Evolutionary conservation across 2,797 vertebrate species (phyloP), one percentile per base, ranked within the genome.

Genomic region (Microcaecilia unicolor): DNA sequence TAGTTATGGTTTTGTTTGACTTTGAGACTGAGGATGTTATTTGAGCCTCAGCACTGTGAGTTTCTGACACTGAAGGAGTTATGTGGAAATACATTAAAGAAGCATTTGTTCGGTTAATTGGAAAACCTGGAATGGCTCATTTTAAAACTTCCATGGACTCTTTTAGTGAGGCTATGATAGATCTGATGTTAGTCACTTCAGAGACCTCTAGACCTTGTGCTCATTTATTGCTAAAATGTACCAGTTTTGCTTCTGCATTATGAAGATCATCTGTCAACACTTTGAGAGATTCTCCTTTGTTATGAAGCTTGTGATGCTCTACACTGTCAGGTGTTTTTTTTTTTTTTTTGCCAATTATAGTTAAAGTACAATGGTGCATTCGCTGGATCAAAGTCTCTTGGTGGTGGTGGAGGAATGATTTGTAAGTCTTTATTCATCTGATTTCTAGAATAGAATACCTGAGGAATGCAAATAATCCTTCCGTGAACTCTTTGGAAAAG

Each of bases 221-320:
- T 97, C 93, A 96, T 97, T 99, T 99, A 87, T 69, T 62, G 82
- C 85, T 90, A 84, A 82, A 86, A 80, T 78, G 83, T 84, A 74
- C 81, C 76, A 71, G 86, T 84, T 87, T 82, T 70, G 75, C 84
- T 81, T 84, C 83, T 86, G 83, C 90, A 94, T 99, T 98, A 97
- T 97, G 92, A 97, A 97, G 96, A 98, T 98, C 88, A 88, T 92
- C 90, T 92, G 90, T 94, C 94, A 88, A 90, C 85, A 86, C 85
- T 89, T 87, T 79, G 87, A 86, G 88, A 84, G 87, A 87, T 86
- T 85, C 80, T 81, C 90, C 90, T 97, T 96, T 98, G 91, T 97
- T 97, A 93, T 90, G 87, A 78, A 81, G 88, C 90, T 85, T 89
- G 82, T 88, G 89, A 84, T 89, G 87, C 88, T 87, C 85, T 74